Evolutionary conservation across 2,888 invertebrate genomes (phyloP).

Genomic region (Caenorhabditis zanzibari): DNA sequence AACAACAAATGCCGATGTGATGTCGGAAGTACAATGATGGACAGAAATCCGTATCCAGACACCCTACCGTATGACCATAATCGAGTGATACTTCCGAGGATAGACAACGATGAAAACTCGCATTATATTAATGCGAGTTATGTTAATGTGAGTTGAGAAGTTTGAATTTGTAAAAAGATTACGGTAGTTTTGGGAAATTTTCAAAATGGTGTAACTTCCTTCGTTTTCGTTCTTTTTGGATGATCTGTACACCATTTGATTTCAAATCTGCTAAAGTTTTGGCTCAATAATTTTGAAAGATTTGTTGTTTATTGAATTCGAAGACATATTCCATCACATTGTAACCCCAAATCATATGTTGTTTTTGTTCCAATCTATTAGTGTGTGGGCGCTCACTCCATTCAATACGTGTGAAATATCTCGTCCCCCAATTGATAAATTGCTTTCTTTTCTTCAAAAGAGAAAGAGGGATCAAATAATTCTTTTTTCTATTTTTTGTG

Average conservation of each 20-base stretch:
- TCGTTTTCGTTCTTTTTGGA: too few relatives aligned
- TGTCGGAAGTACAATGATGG: slow-evolving; percentile 80
- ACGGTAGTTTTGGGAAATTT: too few relatives aligned
- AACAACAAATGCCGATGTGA: slow-evolving; percentile 79
- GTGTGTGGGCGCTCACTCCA: not conserved
- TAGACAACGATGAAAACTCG: slow-evolving; percentile 79
- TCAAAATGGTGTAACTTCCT: too few relatives aligned
- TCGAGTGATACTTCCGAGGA: slow-evolving; percentile 80
- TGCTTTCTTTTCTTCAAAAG: not conserved
- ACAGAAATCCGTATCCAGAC: slow-evolving; percentile 82
- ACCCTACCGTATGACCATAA: slow-evolving; percentile 83
- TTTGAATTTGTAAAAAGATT: not conserved
- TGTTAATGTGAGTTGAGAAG: slow-evolving; percentile 80
- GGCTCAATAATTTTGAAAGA: too few relatives aligned
- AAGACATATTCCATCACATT: too few relatives aligned
- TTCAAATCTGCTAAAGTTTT: too few relatives aligned
- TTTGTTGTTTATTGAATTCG: too few relatives aligned
- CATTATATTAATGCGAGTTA: slow-evolving; percentile 83
- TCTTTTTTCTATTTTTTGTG: too few relatives aligned
- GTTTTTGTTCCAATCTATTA: not conserved
- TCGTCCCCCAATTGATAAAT: slow-evolving; percentile 22
- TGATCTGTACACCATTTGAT: too few relatives aligned
- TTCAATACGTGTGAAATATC: slow-evolving; percentile 41
- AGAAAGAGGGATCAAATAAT: slow-evolving; percentile 35
- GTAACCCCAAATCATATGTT: not conserved